These are phyloP conservation scores for Melanotaenia boesemani DNA, from an alignment of 2,797 vertebrate species.

Conservation along the genomic window DNA sequence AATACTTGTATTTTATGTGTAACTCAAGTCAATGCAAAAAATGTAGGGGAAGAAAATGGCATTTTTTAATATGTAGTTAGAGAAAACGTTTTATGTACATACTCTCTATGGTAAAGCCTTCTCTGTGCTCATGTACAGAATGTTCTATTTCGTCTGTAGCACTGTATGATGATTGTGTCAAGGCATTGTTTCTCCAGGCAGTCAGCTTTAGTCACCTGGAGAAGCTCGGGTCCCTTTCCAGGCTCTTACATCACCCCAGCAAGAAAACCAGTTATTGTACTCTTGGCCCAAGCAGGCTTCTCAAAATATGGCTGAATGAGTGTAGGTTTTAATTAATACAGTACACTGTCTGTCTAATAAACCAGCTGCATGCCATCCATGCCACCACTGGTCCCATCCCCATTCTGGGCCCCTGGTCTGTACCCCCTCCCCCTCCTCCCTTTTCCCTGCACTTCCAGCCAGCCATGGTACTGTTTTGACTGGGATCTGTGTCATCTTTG, in stretches of 20 bases:
- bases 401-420: slow-evolving; percentile 46
- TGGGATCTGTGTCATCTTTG: slow-evolving; percentile 80
- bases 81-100: background rate
- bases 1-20: background rate
- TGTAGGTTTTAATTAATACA: slow-evolving; percentile 55
- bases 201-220: slow-evolving; percentile 54
- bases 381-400: slow-evolving; percentile 63
- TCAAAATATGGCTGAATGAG: slow-evolving; percentile 46
- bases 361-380: slow-evolving; percentile 58
- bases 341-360: slow-evolving; percentile 55
- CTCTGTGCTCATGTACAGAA: slow-evolving; percentile 8
- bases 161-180: slow-evolving; percentile 29
- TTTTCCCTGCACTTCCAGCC: slow-evolving; percentile 27
- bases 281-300: slow-evolving; percentile 21
- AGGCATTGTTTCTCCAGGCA: slow-evolving; percentile 43
- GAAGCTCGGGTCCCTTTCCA: slow-evolving; percentile 33
- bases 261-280: slow-evolving; percentile 64
- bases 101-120: background rate
- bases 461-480: slow-evolving; percentile 76
- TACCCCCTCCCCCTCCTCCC: slow-evolving; percentile 3
- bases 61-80: background rate
- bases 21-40: background rate
- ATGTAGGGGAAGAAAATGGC: background rate
- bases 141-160: slow-evolving; percentile 38
- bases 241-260: slow-evolving; percentile 58